Evolutionary conservation across 2,888 invertebrate genomes (phyloP), one percentile per base, ranked within the genome.

Genomic region (Antitype chi): DNA sequence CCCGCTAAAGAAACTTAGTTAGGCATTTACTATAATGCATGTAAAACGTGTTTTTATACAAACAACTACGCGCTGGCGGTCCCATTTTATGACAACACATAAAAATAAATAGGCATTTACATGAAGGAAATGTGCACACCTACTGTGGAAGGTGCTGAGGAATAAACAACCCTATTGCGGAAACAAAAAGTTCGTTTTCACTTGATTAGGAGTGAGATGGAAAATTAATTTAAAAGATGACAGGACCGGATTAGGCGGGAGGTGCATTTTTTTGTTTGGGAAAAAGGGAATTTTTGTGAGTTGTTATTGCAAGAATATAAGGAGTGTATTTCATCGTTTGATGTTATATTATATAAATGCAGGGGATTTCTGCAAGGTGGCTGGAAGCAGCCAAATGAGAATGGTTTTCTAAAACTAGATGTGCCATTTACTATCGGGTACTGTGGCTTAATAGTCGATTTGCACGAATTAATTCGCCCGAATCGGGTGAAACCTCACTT

Each of bases 1-100:
- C 25, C 23, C 9, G 8, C 59, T 43, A 32, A 60, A 70, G 74
- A 38, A 77, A 87, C 73, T 81, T 84, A 78, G 77, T 75, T 79
- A 87, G 70, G 63, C 64, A 77, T 85, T 86, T 84, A 78, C 76
- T 87, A 59, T 75, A 87, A 87, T 82, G 80, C 82, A 84, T 78
- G 85, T 87, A 82, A 80, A 85, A 85, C 72, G 84, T 80, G 69
- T 78, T 85, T 85, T 85, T 80, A 87, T 85, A 85, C 84, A 87
- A 87, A 87, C 87, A 84, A 77, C 76, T 84, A 70, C 57, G 67
- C 73, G 78, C 64, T 62, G 68, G 80, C 68, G 74, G 85, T 80
- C 71, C 70, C 75, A 70, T 80, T 84, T 87, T 84, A 87, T 76
- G 76, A 72, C 60, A 69, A 25, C 53, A 74, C 87, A 87, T 87